These are phyloP conservation scores for Campoletis sonorensis DNA, from an alignment of 1,140 invertebrate species.

Conservation along the genomic window DNA sequence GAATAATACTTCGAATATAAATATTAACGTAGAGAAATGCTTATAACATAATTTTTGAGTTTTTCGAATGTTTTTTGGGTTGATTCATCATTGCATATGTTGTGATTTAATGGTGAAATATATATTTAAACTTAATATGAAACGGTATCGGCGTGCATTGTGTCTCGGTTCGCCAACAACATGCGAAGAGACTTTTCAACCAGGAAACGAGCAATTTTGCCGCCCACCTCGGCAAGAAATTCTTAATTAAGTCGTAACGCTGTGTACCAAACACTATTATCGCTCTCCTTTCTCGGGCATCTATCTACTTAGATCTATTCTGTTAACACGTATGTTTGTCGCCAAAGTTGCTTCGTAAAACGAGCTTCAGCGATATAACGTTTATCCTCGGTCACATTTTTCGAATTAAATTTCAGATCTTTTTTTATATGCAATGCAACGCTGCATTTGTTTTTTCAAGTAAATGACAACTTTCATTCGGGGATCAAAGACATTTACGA, in stretches of 20 bases:
- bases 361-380: not conserved
- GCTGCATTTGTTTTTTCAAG: too few species aligned
- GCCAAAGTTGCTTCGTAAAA: not conserved
- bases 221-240: conserved; percentile 63
- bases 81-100: too few species aligned
- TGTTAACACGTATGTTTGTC: not conserved
- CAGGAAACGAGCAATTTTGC: conserved; percentile 73
- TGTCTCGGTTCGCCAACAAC: conserved; percentile 46
- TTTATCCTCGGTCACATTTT: not conserved
- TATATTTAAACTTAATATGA: not conserved
- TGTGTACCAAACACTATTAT: conserved; percentile 53
- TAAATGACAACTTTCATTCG: too few species aligned
- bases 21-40: too few species aligned
- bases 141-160: not conserved
- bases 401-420: too few species aligned
- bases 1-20: too few species aligned
- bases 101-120: not conserved
- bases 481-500: too few species aligned
- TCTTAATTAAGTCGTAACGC: conserved; percentile 67
- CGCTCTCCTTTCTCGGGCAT: conserved; percentile 51
- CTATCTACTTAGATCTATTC: not conserved
- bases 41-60: too few species aligned
- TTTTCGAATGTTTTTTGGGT: too few species aligned
- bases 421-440: too few species aligned
- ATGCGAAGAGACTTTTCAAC: conserved; percentile 63